Base-by-base conservation (phyloP, 2,888 invertebrate species). In the Tiliacea citrago region DNA sequence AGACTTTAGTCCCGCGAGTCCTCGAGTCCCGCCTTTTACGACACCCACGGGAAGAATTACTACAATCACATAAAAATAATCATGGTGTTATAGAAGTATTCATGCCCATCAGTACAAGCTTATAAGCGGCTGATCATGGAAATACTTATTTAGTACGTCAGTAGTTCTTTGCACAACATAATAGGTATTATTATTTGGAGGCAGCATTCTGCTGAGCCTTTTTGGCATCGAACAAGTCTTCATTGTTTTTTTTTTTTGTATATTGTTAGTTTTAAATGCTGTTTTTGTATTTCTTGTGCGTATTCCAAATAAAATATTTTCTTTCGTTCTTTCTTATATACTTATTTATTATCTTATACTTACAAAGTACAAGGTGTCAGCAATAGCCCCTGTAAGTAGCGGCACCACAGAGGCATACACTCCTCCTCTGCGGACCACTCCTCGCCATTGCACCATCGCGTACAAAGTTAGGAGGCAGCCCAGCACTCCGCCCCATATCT, bases 341-440 rank as follows among this genome's bases (percentile, higher is more conserved):
- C n/a, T n/a, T n/a, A n/a, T n/a, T n/a, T n/a, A n/a, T n/a, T n/a
- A n/a, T n/a, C 35, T 5, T 35, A 45, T 35, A 92, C 95, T 94
- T 85, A 96, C 96, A 83, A 95, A 95, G 84, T 94, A 95, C 6
- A 96, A 79, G 0, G 93, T 91, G 63, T 96, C 96, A 10, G 96
- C 93, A 0, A 92, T 55, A 57, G 90, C 88, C 0, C 92, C 94
- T 4, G 91, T 85, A 2, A 94, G 62, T 2, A 95, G 63, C 1
- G 96, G 96, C 0, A 93, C 68, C 2, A 93, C 47, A 3, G 91
- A 86, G 2, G 92, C 63, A 51, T 92, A 90, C 1, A 85, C 73
- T 0, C 93, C 95, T 0, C 96, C 96, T 77, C 96, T 88, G 0
- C 92, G 90, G 3, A 94, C 73, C 1, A 86, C 88, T 0, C 95